Evolutionary conservation across 2,888 invertebrate genomes (phyloP), one percentile per base, ranked within the genome.

Genomic region (Pseudococcus jackbeardsleyi): DNA sequence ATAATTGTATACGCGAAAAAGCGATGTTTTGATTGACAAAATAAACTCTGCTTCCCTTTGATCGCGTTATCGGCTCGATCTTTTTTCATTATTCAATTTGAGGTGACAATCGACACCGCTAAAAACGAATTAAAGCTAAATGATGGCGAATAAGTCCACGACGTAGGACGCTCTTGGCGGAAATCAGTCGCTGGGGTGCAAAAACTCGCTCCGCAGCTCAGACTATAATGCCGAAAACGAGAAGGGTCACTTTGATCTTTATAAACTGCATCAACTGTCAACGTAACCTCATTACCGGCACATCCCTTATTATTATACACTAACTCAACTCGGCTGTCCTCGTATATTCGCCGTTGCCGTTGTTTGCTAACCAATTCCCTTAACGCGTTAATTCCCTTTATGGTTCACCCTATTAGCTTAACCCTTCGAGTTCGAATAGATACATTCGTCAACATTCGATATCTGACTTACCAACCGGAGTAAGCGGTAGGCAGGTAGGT

Each of bases 311-410:
- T n/a, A 17, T 17, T 48, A 22, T 48, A 79, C 72, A 33, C 26
- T 33, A 33, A 33, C 26, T 33, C 26, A 33, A 33, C 26, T 87
- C 79, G 33, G 48, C 87, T 87, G 79, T 87, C 68, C 79, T 87
- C 87, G 87, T 72, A 87, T 79, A 33, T 33, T 33, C 26, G 26
- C 26, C 26, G 26, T 33, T 33, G 26, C 72, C 72, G 26, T 39
- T 86, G 86, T 87, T 87, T 87, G 87, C 54, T 82, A 77, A 46
- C 54, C 77, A 79, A 87, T 87, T 87, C 87, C 87, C 87, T 87
- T 87, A 87, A 87, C 87, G 87, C 87, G 87, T 87, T 87, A 87
- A 87, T 87, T 87, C 87, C 87, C 87, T 87, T 87, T 79, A 87
- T 82, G 87, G 87, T 79, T 87, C 87, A 87, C 87, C 87, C 87